Evolutionary conservation across 2,113 vertebrate species (phyloP), one percentile per base, ranked within the genome.

Genomic region (Pteropus alecto): DNA sequence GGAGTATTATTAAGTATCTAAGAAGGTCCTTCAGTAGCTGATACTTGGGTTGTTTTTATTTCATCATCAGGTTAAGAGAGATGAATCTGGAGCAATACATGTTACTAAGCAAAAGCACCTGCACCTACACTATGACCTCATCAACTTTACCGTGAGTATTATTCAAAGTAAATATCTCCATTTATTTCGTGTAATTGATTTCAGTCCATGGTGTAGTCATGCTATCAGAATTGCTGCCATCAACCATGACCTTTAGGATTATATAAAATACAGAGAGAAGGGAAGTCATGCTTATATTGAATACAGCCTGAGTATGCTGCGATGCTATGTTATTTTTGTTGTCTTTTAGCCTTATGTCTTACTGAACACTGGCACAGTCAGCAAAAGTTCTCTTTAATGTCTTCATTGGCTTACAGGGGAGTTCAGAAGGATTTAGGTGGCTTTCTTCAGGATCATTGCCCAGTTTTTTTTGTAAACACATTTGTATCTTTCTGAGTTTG

Each of bases 71-170:
- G 99, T 99, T 2, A 99, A 99, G 97, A 99, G 99, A 96, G 99
- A 99, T 77, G 99, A 99, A 68, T 98, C 98, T 12, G 99, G 99
- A 78, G 99, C 99, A 43, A 99, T 99, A 95, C 99, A 99, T 35
- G 99, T 99, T 94, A 99, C 99, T 71, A 99, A 99, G 97, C 99
- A 99, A 96, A 99, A 99, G 96, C 99, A 99, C 28, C 99, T 99
- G 77, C 99, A 99, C 90, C 98, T 99, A 5, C 99, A 98, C 98
- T 99, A 99, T 98, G 99, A 99, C 96, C 99, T 99, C 96, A 99
- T 99, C 97, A 99, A 99, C 97, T 98, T 99, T n/a, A 99, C 99
- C 28, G 99, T 99, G 97, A 99, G 99, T 99, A 87, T 96, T 28
- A 9, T 81, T 26, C 58, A 85, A 60, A 38, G 82, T 41, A 35